Conservation (phyloP, 1,140 invertebrate genomes). For the Ostrea denselamellosa region DNA sequence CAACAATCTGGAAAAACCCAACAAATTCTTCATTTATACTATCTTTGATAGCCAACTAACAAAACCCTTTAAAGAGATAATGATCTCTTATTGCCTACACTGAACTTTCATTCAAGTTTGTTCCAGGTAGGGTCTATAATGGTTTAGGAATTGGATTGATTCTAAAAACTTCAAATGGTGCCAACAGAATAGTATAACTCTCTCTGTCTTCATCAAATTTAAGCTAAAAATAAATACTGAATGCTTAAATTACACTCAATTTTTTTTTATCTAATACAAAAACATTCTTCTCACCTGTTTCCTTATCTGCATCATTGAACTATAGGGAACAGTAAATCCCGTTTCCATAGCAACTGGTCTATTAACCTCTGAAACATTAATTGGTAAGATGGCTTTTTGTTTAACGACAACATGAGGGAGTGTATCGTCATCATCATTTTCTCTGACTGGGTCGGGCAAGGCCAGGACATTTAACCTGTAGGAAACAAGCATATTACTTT, state of each 20-base stretch:
- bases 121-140: too few relatives aligned
- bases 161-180: too few relatives aligned
- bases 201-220: too few relatives aligned
- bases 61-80: too few relatives aligned
- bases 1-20: constrained; percentile 65
- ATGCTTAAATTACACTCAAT: not conserved
- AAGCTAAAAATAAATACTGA: too few relatives aligned
- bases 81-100: too few relatives aligned
- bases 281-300: constrained; percentile 64
- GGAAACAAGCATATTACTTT: not conserved
- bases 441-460: constrained; percentile 53
- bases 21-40: not conserved
- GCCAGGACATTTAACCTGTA: constrained; percentile 64
- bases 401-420: constrained; percentile 71
- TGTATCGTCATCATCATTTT: constrained; percentile 59
- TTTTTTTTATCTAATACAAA: not conserved
- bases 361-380: constrained; percentile 55
- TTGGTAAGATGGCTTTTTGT: constrained; percentile 59
- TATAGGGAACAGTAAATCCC: constrained; percentile 67
- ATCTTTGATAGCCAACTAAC: too few relatives aligned
- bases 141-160: too few relatives aligned
- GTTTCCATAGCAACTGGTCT: constrained; percentile 67
- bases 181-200: too few relatives aligned
- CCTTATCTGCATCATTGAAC: constrained; percentile 70
- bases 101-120: too few relatives aligned